phyloP scores from a whole-genome alignment of 30 jellyfish, hydroid and myxozoan genomes.

The Rhopilema esculentum region DNA sequence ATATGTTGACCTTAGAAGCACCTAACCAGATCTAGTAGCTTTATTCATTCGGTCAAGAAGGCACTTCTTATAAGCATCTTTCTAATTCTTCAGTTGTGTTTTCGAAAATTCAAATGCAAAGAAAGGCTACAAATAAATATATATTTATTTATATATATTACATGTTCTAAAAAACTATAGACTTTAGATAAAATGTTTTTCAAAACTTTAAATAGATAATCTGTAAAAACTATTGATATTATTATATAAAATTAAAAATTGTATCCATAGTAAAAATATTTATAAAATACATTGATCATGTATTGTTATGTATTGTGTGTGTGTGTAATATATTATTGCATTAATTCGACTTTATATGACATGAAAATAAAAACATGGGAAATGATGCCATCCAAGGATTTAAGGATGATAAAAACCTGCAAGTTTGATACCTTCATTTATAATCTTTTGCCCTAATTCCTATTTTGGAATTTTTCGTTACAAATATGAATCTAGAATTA shows the following conservation, averaged over 20 bases:
- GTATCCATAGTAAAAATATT: not conserved
- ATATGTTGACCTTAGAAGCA: not conserved
- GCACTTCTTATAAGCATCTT: not conserved
- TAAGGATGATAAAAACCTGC: not conserved
- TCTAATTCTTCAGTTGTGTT: not conserved
- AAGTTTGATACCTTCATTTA: not conserved
- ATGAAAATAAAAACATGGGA: not conserved
- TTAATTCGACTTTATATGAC: not conserved
- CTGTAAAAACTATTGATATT: not conserved
- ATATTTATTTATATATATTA: too few relatives aligned
- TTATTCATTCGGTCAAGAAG: not conserved
- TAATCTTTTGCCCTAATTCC: not conserved
- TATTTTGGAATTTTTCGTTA: not conserved
- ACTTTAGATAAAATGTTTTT: not conserved
- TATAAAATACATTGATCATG: not conserved
- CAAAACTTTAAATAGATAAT: not conserved
- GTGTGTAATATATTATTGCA: not conserved
- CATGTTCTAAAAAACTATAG: too few relatives aligned
- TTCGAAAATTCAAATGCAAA: not conserved
- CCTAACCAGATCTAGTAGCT: too few relatives aligned
- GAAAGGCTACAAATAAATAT: not conserved
- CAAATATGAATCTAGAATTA: not conserved
- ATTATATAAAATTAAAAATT: too few relatives aligned
- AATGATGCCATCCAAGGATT: not conserved
- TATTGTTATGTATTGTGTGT: not conserved